These are phyloP conservation scores for Sebastolobus alascanus DNA, from an alignment of 2,797 vertebrate genomes.

Conservation along the genomic window DNA sequence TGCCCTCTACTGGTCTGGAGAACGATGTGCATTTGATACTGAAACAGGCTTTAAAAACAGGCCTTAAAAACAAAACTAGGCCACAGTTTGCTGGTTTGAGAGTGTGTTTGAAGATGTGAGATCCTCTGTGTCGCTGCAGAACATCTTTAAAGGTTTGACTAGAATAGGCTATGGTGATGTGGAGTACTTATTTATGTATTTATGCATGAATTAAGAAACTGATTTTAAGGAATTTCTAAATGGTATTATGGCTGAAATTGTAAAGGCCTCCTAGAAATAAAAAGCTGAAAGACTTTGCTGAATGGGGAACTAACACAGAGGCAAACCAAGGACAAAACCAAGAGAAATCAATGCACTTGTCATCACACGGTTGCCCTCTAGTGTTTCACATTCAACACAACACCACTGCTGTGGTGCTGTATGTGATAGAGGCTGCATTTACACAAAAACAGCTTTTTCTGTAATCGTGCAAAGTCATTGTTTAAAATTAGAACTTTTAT, in stretches of 20 bases:
- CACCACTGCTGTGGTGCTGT: not conserved
- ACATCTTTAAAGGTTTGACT: not conserved
- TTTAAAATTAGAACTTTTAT: constrained; percentile 53
- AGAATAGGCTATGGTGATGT: not conserved
- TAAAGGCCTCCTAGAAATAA: not conserved
- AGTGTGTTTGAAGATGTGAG: not conserved
- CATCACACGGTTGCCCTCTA: constrained; percentile 35
- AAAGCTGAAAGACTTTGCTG: not conserved
- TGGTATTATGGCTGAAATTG: not conserved
- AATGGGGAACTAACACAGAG: not conserved
- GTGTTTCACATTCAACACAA: constrained; percentile 21
- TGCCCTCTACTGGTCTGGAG: constrained; percentile 46
- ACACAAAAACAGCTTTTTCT: constrained; percentile 3
- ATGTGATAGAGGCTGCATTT: not conserved
- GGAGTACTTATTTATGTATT: not conserved
- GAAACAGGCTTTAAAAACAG: not conserved
- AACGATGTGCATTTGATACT: not conserved
- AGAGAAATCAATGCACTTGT: not conserved
- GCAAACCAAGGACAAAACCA: not conserved
- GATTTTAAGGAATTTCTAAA: not conserved
- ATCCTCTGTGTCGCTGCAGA: not conserved
- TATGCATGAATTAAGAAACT: too few species aligned
- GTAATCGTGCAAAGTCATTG: constrained; percentile 1
- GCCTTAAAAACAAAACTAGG: not conserved
- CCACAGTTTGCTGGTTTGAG: not conserved